phyloP scores from a whole-genome alignment of 2,797 vertebrate genomes.

The Spheniscus humboldti region DNA sequence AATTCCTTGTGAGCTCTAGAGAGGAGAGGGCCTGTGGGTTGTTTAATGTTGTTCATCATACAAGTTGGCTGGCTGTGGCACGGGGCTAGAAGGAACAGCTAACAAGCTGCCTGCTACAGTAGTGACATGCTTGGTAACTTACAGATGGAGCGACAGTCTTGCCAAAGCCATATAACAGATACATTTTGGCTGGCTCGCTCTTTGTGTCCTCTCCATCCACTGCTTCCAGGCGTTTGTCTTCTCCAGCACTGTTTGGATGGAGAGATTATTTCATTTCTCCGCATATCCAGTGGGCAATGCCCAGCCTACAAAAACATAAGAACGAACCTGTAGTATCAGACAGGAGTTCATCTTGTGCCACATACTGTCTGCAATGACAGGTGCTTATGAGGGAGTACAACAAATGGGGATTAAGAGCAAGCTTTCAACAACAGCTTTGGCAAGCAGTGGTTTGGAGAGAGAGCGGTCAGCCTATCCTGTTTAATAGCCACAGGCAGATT shows the following conservation, averaged over 20 bases:
- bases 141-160: background rate
- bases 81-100: background rate
- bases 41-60: background rate
- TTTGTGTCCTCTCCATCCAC: background rate
- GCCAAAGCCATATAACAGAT: background rate
- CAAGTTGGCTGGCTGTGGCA: background rate
- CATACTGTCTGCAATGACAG: background rate
- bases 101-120: background rate
- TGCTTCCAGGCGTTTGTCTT: background rate
- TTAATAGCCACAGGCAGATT: background rate
- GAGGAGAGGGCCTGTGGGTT: background rate
- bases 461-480: background rate
- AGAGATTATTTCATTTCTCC: background rate
- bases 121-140: rapidly evolving
- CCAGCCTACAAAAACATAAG: background rate
- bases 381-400: background rate
- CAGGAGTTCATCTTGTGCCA: background rate
- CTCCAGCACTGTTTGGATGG: background rate
- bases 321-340: background rate
- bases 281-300: background rate
- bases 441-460: background rate
- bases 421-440: background rate
- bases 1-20: background rate
- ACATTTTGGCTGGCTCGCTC: background rate
- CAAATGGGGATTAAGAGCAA: background rate